A percentile compares a stretch with the other conserved stretches of the same genome.
phyloP scores from a whole-genome alignment of 1,140 invertebrate genomes.

The Sitobion miscanthi region DNA sequence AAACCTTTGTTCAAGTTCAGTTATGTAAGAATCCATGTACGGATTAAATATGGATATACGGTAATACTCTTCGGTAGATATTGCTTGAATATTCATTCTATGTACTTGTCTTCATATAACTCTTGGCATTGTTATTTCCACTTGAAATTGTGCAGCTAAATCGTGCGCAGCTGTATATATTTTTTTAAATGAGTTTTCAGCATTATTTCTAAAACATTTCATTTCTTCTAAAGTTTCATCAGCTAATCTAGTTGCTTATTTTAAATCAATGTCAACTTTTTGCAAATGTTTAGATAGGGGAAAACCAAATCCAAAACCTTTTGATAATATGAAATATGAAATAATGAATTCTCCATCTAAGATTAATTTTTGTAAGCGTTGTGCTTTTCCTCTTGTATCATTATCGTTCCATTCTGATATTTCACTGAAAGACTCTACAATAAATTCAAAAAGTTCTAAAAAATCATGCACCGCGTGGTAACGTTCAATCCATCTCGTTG shows the following conservation, averaged over 20 bases:
- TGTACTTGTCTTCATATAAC: neutral
- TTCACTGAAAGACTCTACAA: neutral
- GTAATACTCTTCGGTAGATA: conserved; percentile 17
- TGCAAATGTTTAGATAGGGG: neutral
- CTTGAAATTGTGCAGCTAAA: conserved; percentile 9
- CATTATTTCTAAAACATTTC: neutral
- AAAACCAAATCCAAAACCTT: conserved; percentile 33
- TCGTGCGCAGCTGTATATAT: conserved; percentile 22
- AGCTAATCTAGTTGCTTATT: conserved; percentile 10
- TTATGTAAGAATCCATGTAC: conserved; percentile 20
- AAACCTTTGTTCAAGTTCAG: conserved; percentile 28
- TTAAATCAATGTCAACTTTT: neutral
- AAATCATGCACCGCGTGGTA: too few relatives aligned
- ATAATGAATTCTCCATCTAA: neutral
- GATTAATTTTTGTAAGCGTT: too few relatives aligned
- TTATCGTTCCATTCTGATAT: neutral
- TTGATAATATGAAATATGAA: conserved; percentile 3
- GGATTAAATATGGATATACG: neutral
- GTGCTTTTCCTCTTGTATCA: conserved; percentile 17
- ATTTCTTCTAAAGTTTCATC: conserved; percentile 26
- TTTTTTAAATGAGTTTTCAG: conserved; percentile 3
- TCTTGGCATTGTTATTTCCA: neutral
- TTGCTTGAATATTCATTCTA: conserved; percentile 19
- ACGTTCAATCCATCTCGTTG: too few relatives aligned
- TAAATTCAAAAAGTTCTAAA: neutral